phyloP scores from a whole-genome alignment of 2,888 invertebrate species.

The Aspidiotus rigidus region DNA sequence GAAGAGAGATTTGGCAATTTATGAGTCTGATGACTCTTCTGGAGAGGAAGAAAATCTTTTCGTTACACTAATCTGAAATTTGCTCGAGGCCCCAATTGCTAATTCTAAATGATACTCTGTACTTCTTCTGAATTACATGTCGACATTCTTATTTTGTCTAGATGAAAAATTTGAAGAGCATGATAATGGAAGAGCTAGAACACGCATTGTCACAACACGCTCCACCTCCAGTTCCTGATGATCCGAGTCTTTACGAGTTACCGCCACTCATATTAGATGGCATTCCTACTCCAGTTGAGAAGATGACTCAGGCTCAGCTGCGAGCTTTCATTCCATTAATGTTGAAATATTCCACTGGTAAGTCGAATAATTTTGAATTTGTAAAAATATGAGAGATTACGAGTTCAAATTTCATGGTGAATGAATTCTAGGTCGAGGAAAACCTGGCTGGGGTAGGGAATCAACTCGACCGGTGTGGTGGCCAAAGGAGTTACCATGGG shows the following conservation, averaged over 20 bases:
- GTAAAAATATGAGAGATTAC: slow-evolving; percentile 4
- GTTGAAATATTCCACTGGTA: slow-evolving; percentile 92
- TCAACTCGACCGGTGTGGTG: slow-evolving; percentile 95
- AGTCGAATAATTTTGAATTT: slow-evolving; percentile 34
- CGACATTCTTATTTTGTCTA: slow-evolving; percentile 19
- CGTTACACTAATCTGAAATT: too few relatives aligned
- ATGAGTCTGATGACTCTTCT: too few relatives aligned
- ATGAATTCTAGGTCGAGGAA: slow-evolving; percentile 58
- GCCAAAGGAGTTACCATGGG: slow-evolving; percentile 97
- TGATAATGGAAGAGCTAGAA: slow-evolving; percentile 92
- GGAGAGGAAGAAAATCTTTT: too few relatives aligned
- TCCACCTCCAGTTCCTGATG: slow-evolving; percentile 75
- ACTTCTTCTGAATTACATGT: too few relatives aligned
- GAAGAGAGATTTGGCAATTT: too few relatives aligned
- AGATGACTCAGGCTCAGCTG: slow-evolving; percentile 97
- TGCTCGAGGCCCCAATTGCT: too few relatives aligned
- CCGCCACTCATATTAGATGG: slow-evolving; percentile 95
- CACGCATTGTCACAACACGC: slow-evolving; percentile 86
- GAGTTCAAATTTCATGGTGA: not conserved
- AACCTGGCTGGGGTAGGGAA: slow-evolving; percentile 95
- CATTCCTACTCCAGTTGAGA: slow-evolving; percentile 95
- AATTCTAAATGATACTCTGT: too few relatives aligned
- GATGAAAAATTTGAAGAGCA: slow-evolving; percentile 73
- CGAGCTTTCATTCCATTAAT: slow-evolving; percentile 94
- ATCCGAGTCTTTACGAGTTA: slow-evolving; percentile 86